Conservation (phyloP, 1,140 invertebrate species). For the Cyclina sinensis region DNA sequence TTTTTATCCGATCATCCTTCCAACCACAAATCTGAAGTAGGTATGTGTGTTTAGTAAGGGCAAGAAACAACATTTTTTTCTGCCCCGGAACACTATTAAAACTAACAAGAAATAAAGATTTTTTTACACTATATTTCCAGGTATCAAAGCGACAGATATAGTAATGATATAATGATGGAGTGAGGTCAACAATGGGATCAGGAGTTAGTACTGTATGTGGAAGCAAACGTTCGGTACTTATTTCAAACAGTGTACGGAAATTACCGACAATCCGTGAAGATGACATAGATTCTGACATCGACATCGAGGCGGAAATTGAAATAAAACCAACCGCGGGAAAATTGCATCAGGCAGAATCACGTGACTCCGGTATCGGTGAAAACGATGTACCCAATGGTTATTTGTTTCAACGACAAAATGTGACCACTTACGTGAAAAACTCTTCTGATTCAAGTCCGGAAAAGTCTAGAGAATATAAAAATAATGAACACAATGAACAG, state of each 20-base stretch:
- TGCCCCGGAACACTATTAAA: too few relatives aligned
- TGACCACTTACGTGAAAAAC: conserved; percentile 16
- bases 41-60: too few relatives aligned
- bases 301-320: conserved; percentile 55
- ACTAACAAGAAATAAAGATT: too few relatives aligned
- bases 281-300: conserved; percentile 53
- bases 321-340: conserved; percentile 68
- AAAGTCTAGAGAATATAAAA: conserved; percentile 49
- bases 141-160: not conserved
- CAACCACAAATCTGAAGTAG: too few relatives aligned
- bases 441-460: conserved; percentile 59
- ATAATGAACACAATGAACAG: conserved; percentile 46
- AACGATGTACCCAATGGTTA: conserved; percentile 70
- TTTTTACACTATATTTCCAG: too few relatives aligned
- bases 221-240: conserved; percentile 71
- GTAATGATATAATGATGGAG: not conserved
- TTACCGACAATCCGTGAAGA: conserved; percentile 65
- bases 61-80: too few relatives aligned
- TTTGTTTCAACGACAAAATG: conserved; percentile 62
- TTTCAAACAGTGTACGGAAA: conserved; percentile 70
- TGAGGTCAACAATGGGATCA: conserved; percentile 68
- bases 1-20: too few relatives aligned
- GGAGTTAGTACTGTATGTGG: conserved; percentile 72
- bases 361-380: conserved; percentile 76
- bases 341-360: conserved; percentile 73